Base-by-base conservation (phyloP, 2,113 vertebrate genomes). In the Cynocephalus volans region DNA sequence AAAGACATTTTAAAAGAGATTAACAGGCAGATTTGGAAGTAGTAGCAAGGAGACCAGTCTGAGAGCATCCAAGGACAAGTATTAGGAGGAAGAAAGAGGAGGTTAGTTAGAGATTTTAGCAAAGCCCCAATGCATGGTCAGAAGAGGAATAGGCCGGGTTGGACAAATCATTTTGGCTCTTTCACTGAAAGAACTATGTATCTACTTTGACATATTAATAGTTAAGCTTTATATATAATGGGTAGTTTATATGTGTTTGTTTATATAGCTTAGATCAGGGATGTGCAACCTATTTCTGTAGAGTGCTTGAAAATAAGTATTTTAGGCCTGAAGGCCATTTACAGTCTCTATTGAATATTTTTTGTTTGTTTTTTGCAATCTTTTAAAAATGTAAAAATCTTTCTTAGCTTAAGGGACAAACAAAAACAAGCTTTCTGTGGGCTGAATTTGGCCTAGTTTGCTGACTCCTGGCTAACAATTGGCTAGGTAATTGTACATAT, bases 171-270 rank as follows among this genome's bases (percentile, higher is more conserved):
- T 36, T 76, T 93, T 86, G 86, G 13, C 62, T 88, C 11, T 80
- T 50, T 72, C 67, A 70, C 28, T 93, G 75, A 70, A 95, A 95
- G 67, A 89, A 93, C 7, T 69, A 10, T 70, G 14, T 8, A 69
- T 93, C 62, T 94, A 15, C 50, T 65, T 96, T 95, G 75, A 87
- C 54, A 70, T 83, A 86, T 80, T 97, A 58, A 70, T 93, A 96
- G 50, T 93, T 96, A 65, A 92, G 5, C 13, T 95, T 95, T 92
- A 24, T 94, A 9, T 93, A 36, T 91, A 77, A 84, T 64, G 9
- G 60, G 56, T 90, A 88, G 18, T 23, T 85, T 84, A n/a, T 73
- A 56, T 80, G 50, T 96, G 5, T 89, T 56, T 75, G 28, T 90
- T 94, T 96, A 62, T 94, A 28, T 69, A 73, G 50, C 62, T 87